Percentiles rank a stretch among this genome's conserved stretches.
phyloP scores from a whole-genome alignment of 1,140 invertebrate species.

The Tetranychus urticae region DNA sequence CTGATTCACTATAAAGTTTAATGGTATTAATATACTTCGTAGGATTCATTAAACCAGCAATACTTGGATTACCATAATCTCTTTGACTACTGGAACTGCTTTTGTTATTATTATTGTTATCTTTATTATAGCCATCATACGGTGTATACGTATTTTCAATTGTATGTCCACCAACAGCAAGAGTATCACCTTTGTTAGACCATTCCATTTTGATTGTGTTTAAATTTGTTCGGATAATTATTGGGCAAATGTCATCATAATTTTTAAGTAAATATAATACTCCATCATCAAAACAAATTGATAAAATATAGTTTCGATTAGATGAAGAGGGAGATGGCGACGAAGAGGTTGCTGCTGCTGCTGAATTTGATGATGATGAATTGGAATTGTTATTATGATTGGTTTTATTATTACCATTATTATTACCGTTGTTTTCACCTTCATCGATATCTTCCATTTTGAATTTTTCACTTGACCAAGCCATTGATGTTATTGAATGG shows the following conservation, averaged over 20 bases:
- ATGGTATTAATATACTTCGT: not conserved
- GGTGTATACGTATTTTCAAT: not conserved
- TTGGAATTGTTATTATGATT: not conserved
- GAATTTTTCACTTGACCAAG: conserved; percentile 91
- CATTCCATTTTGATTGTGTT: conserved; percentile 62
- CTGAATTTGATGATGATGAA: not conserved
- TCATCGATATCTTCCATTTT: conserved; percentile 87
- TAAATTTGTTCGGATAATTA: conserved; percentile 53
- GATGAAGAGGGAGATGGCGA: not conserved
- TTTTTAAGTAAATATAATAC: conserved; percentile 61
- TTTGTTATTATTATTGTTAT: not conserved
- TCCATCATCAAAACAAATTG: conserved; percentile 66
- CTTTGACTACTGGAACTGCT: not conserved
- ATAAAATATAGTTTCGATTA: conserved; percentile 30
- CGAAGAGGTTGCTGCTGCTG: not conserved
- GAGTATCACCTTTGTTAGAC: conserved; percentile 73
- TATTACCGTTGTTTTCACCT: conserved; percentile 14
- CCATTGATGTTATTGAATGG: conserved; percentile 56
- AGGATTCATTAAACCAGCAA: not conserved
- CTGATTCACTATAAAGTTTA: not conserved
- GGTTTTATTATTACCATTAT: not conserved
- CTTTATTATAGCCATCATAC: not conserved
- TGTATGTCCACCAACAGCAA: conserved; percentile 57
- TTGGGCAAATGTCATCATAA: conserved; percentile 73
- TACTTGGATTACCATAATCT: not conserved